Evolutionary conservation across 2,888 invertebrate species (phyloP).

Genomic region (Entomobrya proxima): DNA sequence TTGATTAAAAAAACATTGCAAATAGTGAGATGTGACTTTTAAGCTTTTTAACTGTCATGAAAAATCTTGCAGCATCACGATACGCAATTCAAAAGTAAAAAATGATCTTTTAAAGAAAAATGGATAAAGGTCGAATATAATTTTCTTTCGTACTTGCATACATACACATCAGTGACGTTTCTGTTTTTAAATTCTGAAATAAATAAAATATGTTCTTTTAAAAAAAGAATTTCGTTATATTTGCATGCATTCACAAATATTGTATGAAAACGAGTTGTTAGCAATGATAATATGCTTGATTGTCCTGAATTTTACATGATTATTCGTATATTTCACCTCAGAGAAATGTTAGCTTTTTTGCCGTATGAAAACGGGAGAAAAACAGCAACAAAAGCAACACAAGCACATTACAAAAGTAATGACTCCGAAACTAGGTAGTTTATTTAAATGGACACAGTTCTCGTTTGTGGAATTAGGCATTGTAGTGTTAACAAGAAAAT

Average conservation of each 20-base stretch:
- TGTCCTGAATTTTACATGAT: no score
- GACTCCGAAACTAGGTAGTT: background rate
- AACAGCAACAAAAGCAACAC: background rate
- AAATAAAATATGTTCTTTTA: no score
- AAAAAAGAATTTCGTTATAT: no score
- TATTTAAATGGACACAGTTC: background rate
- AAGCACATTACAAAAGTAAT: background rate
- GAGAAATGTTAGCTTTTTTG: no score
- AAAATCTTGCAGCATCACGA: conserved; percentile 13
- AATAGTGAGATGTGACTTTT: conserved; percentile 9
- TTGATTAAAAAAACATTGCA: background rate
- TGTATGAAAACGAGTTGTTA: no score
- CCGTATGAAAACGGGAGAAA: background rate
- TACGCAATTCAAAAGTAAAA: background rate
- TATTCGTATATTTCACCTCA: no score
- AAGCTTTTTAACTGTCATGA: conserved; percentile 4
- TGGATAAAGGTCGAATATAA: background rate
- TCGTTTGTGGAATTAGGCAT: background rate
- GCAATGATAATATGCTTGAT: no score
- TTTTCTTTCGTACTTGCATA: background rate
- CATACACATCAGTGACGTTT: background rate
- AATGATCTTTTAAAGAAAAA: background rate
- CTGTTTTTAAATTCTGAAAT: no score
- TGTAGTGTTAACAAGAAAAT: conserved; percentile 21
- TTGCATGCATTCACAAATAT: no score